Evolutionary conservation across 37 sponge, comb jelly and placozoan species (phyloP), one percentile per base, ranked within the genome.

Genomic region (Geodia barretti): DNA sequence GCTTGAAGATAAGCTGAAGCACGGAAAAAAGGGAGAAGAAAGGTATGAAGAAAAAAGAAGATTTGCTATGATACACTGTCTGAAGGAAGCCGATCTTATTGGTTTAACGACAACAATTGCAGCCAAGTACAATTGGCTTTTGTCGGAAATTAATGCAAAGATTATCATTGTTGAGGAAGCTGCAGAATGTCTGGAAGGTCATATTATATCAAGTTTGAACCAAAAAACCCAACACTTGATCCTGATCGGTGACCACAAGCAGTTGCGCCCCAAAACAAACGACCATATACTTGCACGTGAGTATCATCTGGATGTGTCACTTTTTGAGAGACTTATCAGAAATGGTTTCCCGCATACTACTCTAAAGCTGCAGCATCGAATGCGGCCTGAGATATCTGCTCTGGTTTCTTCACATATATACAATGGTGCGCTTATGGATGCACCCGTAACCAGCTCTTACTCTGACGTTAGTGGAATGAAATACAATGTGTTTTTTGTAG

Each of bases 71-170:
- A 26, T 65, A 1, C 60, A 62, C 26, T 70, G 38, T 31, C 72
- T 89, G 39, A 33, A 77, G 63, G 14, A 59, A 41, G 90, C 79
- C 8, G 83, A 88, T 62, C 65, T 92, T 29, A 90, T 94, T 65
- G 95, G 95, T 11, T 84, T 94, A 88, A 94, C 95, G 14, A 94
- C 91, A 1, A 94, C 91, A n/a, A 91, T 88, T 39, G 95, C 95
- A 33, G 95, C 95, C 41, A 84, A 83, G 67, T 88, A 97, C 39
- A 80, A 89, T 1, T 60, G 79, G 11, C 35, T 88, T 35, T 24
- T 97, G 14, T 81, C 85, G 30, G 73, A 79, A 43, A 32, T 96
- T 30, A 72, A 81, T 24, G 88, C 97, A 36, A 87, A 86, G 76
- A 88, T 93, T 62, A 73, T 93, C 8, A 62, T 96, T 30, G 83